These are phyloP conservation scores for Pemphredon lugubris DNA, from an alignment of 2,888 invertebrate genomes.

Conservation along the genomic window DNA sequence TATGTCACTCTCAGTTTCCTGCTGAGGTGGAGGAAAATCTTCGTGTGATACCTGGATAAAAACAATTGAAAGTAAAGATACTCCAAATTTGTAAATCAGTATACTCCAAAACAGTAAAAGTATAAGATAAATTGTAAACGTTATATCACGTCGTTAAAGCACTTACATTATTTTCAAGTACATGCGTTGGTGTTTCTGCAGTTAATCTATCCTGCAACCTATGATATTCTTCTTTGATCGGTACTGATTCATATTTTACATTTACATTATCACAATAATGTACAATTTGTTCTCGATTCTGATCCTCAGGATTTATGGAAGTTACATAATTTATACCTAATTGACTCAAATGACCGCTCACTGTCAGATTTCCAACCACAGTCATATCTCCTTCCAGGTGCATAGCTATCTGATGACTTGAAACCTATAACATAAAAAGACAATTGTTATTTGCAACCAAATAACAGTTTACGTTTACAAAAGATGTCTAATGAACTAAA, in stretches of 20 bases:
- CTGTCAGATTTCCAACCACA: constrained; percentile 76
- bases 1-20: constrained; percentile 63
- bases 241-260: constrained; percentile 71
- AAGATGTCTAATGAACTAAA: neutral
- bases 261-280: constrained; percentile 75
- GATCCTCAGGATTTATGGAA: constrained; percentile 71
- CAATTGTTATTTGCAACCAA: neutral
- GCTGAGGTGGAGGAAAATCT: constrained; percentile 61
- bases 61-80: neutral
- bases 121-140: no score
- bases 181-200: constrained; percentile 57
- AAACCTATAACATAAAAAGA: constrained; percentile 67
- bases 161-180: constrained; percentile 70
- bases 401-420: constrained; percentile 77
- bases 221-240: constrained; percentile 71
- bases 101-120: neutral
- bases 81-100: no score
- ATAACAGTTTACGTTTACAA: neutral
- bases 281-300: constrained; percentile 70
- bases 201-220: constrained; percentile 70
- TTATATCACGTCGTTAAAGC: neutral
- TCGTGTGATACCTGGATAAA: constrained; percentile 61
- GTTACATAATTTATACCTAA: constrained; percentile 79
- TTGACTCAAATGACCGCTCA: constrained; percentile 71
- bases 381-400: constrained; percentile 75